These are phyloP conservation scores for Drosophila maculinotata DNA, from an alignment of 2,888 invertebrate genomes.

Conservation along the genomic window DNA sequence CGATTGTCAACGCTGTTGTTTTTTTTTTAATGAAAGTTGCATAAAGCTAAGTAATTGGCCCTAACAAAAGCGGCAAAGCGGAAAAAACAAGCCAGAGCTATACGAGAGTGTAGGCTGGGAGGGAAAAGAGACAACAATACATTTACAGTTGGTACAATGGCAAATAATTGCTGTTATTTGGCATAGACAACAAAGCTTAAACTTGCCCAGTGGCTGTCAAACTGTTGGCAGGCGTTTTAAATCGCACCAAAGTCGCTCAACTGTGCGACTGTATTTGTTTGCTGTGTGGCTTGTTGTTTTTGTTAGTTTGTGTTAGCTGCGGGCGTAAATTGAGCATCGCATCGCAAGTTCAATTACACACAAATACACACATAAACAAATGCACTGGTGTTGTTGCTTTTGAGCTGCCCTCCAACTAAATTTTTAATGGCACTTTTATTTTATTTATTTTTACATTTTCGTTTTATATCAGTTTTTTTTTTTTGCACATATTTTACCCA, in stretches of 20 bases:
- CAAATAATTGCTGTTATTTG: constrained; percentile 53
- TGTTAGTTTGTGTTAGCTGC: constrained; percentile 39
- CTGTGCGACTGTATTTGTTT: constrained; percentile 23
- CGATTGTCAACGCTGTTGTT: constrained; percentile 32
- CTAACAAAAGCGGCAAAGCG: constrained; percentile 53
- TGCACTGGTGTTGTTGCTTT: constrained; percentile 22
- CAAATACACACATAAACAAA: constrained; percentile 14
- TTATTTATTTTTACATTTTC: constrained; percentile 15
- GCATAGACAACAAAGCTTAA: constrained; percentile 41
- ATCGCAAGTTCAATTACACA: constrained; percentile 66
- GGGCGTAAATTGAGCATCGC: constrained; percentile 68
- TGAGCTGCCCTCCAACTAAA: constrained; percentile 64
- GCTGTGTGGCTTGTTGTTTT: constrained; percentile 5
- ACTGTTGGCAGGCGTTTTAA: constrained; percentile 50
- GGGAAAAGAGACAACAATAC: constrained; percentile 22
- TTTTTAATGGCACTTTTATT: constrained; percentile 67
- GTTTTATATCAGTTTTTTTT: constrained; percentile 27
- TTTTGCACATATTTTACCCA: constrained; percentile 56
- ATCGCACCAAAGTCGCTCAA: constrained; percentile 40
- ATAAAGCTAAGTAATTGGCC: constrained; percentile 59
- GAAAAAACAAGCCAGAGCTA: constrained; percentile 29
- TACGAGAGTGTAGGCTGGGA: constrained; percentile 14
- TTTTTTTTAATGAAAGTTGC: constrained; percentile 52
- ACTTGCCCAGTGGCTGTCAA: constrained; percentile 43
- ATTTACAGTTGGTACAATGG: constrained; percentile 48